Percentiles rank a stretch among this genome's conserved stretches.
These are phyloP conservation scores for Graptemys geographica DNA, from an alignment of 2,797 vertebrate genomes.

Conservation along the genomic window DNA sequence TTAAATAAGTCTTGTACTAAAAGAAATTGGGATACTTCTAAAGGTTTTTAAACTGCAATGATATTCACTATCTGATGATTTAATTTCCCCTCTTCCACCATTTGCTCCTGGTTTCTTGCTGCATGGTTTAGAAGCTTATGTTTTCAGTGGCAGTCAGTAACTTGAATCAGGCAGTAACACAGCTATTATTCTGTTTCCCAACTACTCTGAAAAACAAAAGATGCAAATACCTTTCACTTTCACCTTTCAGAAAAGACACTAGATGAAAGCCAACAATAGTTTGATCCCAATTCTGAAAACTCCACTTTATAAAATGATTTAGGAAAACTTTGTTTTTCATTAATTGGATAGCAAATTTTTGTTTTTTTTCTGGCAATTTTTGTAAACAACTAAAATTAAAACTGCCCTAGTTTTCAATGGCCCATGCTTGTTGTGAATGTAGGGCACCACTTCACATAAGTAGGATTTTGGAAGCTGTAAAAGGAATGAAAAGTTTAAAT, in stretches of 20 bases:
- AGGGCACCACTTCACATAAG: background rate
- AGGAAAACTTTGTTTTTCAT: background rate
- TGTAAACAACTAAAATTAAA: background rate
- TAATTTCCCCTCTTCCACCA: background rate
- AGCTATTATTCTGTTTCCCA: background rate
- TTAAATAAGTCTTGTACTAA: background rate
- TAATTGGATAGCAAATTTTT: background rate
- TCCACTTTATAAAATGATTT: background rate
- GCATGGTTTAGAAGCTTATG: background rate
- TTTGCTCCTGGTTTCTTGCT: conserved; percentile 9
- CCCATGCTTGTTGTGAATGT: background rate
- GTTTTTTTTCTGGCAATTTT: background rate
- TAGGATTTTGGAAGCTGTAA: background rate
- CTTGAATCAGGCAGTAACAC: background rate
- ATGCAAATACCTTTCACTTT: background rate
- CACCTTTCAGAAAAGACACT: background rate
- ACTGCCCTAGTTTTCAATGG: background rate
- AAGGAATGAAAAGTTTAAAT: background rate
- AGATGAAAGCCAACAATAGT: background rate
- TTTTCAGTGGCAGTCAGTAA: background rate
- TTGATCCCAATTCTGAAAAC: background rate
- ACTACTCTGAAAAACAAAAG: background rate
- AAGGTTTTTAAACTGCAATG: background rate
- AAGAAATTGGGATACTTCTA: background rate
- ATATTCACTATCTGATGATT: accelerated